These are phyloP conservation scores for Ennomos erosarius DNA, from an alignment of 2,888 invertebrate species.

Conservation along the genomic window DNA sequence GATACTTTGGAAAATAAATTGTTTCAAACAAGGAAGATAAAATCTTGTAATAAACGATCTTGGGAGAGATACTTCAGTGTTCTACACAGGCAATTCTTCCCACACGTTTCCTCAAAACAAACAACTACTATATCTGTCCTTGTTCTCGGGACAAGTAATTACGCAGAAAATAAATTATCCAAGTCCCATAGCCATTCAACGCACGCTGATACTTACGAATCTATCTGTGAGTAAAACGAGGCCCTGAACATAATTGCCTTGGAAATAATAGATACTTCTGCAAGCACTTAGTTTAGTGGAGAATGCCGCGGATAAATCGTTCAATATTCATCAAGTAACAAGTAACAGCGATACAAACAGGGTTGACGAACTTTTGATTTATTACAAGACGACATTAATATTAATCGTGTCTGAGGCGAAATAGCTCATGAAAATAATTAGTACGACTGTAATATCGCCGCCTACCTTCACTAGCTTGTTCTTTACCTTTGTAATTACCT, in stretches of 20 bases:
- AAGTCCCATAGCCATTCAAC: conserved; percentile 60
- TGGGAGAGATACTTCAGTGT: conserved; percentile 36
- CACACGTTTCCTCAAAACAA: conserved; percentile 35
- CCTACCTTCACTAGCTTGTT: conserved; percentile 18
- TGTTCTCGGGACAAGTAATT: conserved; percentile 56
- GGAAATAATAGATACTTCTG: conserved; percentile 68
- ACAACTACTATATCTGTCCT: conserved; percentile 44
- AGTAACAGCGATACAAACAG: conserved; percentile 48
- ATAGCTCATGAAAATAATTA: conserved; percentile 3
- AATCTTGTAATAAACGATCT: conserved; percentile 45
- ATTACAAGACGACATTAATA: conserved; percentile 31
- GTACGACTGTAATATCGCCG: conserved; percentile 12
- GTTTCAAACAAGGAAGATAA: conserved; percentile 3
- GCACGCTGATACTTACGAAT: conserved; percentile 57
- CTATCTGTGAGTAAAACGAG: conserved; percentile 58
- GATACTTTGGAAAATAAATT: conserved; percentile 11
- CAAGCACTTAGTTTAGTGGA: conserved; percentile 50
- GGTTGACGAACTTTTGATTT: conserved; percentile 39
- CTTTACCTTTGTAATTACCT: conserved; percentile 33
- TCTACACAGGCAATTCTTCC: conserved; percentile 29
- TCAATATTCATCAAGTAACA: conserved; percentile 63
- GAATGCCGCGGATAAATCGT: conserved; percentile 48
- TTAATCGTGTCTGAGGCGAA: conserved; percentile 1
- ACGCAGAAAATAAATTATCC: conserved; percentile 63
- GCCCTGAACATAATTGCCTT: conserved; percentile 73